These are phyloP conservation scores for Pelvicachromis taeniatus DNA, from an alignment of 2,113 vertebrate species.

Conservation along the genomic window DNA sequence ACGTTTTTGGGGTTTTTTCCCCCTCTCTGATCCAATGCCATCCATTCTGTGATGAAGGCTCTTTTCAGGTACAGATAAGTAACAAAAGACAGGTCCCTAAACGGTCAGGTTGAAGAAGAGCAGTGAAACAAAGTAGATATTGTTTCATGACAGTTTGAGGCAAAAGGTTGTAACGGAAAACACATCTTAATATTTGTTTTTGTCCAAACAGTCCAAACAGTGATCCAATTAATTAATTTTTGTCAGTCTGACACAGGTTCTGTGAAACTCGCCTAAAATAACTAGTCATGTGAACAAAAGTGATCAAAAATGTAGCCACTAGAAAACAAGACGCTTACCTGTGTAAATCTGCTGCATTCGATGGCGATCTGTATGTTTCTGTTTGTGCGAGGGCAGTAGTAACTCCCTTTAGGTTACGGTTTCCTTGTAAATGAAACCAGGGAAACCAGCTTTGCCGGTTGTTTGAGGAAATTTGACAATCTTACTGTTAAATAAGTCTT, in stretches of 20 bases:
- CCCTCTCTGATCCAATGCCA: background rate
- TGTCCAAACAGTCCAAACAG: background rate
- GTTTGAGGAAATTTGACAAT: background rate
- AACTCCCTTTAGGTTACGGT: background rate
- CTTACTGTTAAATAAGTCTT: background rate
- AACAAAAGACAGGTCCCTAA: background rate
- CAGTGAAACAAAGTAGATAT: background rate
- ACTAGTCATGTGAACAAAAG: background rate
- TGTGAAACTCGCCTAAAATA: background rate
- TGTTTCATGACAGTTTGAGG: background rate
- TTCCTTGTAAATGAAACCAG: background rate
- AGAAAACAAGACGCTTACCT: background rate
- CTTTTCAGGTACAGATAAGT: background rate
- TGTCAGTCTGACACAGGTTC: background rate
- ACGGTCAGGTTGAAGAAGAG: too few species aligned
- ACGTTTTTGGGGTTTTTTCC: rapidly evolving
- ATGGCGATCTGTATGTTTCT: background rate
- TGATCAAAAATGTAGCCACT: background rate
- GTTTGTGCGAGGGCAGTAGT: background rate
- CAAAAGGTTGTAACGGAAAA: background rate
- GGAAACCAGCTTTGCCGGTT: background rate
- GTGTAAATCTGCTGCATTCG: background rate
- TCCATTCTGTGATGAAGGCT: background rate
- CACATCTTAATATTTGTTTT: background rate
- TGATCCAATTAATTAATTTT: background rate